These are phyloP conservation scores for Macropis europaea DNA, from an alignment of 2,888 invertebrate species.

Conservation along the genomic window DNA sequence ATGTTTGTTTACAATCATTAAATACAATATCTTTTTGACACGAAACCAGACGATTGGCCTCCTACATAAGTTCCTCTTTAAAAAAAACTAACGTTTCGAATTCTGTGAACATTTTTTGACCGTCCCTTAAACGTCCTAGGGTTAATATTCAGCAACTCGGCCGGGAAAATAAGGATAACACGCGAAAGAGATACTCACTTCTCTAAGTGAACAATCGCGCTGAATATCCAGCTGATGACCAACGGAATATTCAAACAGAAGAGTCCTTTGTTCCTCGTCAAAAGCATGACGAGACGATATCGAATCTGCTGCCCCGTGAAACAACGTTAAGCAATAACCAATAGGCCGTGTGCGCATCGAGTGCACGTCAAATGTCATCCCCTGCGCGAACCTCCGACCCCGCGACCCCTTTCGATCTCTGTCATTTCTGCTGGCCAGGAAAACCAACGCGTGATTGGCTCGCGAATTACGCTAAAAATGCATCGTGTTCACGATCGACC, in stretches of 20 bases:
- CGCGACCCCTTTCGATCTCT: constrained; percentile 4
- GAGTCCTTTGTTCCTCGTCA: constrained; percentile 6
- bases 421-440: not conserved
- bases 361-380: constrained; percentile 69
- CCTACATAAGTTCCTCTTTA: too few species aligned
- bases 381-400: constrained; percentile 22
- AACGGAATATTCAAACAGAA: not conserved
- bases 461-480: constrained; percentile 66
- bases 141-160: too few species aligned
- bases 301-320: constrained; percentile 60
- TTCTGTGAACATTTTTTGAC: too few species aligned
- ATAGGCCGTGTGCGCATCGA: constrained; percentile 68
- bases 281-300: constrained; percentile 14
- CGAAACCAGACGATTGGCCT: too few species aligned
- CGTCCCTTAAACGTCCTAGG: too few species aligned
- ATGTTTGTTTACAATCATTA: too few species aligned
- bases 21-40: too few species aligned
- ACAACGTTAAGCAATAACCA: constrained; percentile 72
- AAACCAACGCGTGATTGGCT: constrained; percentile 31
- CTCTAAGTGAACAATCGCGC: not conserved
- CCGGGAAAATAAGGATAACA: not conserved
- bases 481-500: constrained; percentile 68
- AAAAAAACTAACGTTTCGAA: too few species aligned
- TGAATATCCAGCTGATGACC: not conserved
- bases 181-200: not conserved